Evolutionary conservation across 1,140 invertebrate species (phyloP).

Genomic region (Latrodectus geometricus): DNA sequence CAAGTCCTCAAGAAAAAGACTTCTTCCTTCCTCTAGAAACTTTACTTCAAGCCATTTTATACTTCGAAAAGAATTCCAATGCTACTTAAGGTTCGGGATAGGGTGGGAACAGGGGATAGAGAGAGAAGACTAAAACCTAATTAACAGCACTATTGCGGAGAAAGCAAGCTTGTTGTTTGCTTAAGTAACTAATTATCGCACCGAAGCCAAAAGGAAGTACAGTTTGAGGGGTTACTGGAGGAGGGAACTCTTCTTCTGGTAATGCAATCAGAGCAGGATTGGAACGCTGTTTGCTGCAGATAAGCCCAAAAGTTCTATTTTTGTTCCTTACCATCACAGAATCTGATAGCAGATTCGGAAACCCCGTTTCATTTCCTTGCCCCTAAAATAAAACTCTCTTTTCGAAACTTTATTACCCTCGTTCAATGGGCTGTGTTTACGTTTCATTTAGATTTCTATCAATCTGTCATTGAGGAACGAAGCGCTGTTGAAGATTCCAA

Average conservation of each 20-base stretch:
- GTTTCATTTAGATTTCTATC: conserved; percentile 1
- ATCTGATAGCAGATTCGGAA: conserved; percentile 39
- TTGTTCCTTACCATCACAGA: neutral
- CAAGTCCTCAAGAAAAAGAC: conserved; percentile 8
- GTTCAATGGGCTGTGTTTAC: neutral
- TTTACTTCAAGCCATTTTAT: conserved; percentile 16
- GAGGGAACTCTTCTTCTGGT: neutral
- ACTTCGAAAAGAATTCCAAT: conserved; percentile 53
- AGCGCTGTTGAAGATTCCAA: neutral
- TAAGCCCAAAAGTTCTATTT: conserved; percentile 50
- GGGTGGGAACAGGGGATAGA: neutral
- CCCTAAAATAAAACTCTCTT: neutral
- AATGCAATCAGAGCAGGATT: conserved; percentile 57
- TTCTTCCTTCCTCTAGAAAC: conserved; percentile 10
- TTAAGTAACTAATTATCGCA: conserved; percentile 59
- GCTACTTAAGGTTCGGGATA: conserved; percentile 21
- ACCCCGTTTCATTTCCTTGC: conserved; percentile 2
- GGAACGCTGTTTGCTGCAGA: conserved; percentile 54
- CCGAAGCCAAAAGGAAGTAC: conserved; percentile 31
- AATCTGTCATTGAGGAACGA: neutral
- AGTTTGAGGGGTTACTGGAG: conserved; percentile 2
- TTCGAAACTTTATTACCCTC: neutral
- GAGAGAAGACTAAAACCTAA: conserved; percentile 32
- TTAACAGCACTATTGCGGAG: conserved; percentile 55
- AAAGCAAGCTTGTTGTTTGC: conserved; percentile 60